phyloP scores from a whole-genome alignment of 2,888 invertebrate genomes.

The Noctua janthina region DNA sequence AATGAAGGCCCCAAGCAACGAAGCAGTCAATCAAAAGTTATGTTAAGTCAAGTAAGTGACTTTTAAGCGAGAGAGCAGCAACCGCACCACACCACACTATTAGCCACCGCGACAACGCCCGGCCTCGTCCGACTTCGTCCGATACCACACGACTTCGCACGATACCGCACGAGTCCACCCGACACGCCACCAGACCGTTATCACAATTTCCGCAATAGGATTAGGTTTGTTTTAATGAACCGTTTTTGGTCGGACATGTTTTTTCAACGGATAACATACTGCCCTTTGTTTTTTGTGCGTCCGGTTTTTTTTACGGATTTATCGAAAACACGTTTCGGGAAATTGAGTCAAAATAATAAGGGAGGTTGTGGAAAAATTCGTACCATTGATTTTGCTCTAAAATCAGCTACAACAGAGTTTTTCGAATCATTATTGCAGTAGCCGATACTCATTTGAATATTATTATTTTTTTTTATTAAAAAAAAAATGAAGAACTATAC shows the following conservation, averaged over 20 bases:
- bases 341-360: slow-evolving; percentile 2
- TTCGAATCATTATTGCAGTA: background rate
- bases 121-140: slow-evolving; percentile 26
- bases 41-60: slow-evolving; percentile 26
- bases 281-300: slow-evolving; percentile 44
- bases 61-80: slow-evolving; percentile 15
- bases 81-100: slow-evolving; percentile 21
- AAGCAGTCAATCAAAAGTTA: background rate
- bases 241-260: slow-evolving; percentile 60
- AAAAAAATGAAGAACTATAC: too few relatives aligned
- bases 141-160: slow-evolving; percentile 27
- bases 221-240: slow-evolving; percentile 68
- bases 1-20: background rate
- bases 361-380: background rate
- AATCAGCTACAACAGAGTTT: background rate
- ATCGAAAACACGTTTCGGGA: background rate
- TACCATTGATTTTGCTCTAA: background rate
- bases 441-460: background rate
- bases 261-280: slow-evolving; percentile 53
- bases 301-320: slow-evolving; percentile 28
- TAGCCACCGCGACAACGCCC: slow-evolving; percentile 1
- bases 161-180: slow-evolving; percentile 42
- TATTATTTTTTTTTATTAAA: background rate
- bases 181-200: slow-evolving; percentile 60
- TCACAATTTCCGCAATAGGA: slow-evolving; percentile 69